phyloP scores from a whole-genome alignment of 1,140 invertebrate genomes.

The Nautilus pompilius region DNA sequence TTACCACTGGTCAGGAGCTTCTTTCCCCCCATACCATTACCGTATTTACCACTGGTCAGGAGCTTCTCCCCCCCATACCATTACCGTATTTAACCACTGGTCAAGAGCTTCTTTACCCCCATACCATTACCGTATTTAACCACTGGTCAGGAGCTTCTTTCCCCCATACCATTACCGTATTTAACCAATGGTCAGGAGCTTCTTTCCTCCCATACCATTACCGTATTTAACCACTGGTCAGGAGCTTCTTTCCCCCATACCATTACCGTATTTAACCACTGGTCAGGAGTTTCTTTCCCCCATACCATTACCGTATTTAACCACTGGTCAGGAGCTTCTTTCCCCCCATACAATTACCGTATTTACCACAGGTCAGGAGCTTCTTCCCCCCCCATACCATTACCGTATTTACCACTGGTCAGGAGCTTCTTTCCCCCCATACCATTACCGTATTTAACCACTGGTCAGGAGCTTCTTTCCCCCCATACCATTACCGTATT shows the following conservation, averaged over 20 bases:
- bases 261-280: not conserved
- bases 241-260: not conserved
- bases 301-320: not conserved
- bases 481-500: not conserved
- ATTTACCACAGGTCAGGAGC: not conserved
- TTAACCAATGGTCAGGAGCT: not conserved
- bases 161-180: not conserved
- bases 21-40: no score
- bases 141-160: not conserved
- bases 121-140: not conserved
- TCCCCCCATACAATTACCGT: not conserved
- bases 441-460: not conserved
- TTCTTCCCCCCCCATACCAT: no score
- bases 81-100: no score
- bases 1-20: no score
- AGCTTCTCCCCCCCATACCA: no score
- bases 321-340: not conserved
- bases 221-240: not conserved
- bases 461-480: not conserved
- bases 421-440: not conserved
- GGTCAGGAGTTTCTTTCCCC: not conserved
- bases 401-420: not conserved
- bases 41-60: no score
- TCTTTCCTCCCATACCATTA: not conserved
- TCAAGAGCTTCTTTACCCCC: not conserved